phyloP scores from a whole-genome alignment of 1,140 invertebrate species.

The Delia radicum region DNA sequence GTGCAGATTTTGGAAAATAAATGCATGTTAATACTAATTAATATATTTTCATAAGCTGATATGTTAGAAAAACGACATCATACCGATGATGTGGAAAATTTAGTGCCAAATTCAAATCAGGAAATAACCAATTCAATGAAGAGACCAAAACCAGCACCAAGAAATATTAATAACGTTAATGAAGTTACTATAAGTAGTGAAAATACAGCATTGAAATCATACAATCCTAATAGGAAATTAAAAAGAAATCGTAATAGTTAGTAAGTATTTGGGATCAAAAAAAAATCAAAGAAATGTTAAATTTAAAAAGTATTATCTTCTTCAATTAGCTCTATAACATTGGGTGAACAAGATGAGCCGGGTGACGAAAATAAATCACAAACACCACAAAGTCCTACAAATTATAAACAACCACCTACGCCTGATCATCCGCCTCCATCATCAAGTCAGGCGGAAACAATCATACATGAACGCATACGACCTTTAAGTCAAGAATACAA shows the following conservation, averaged over 20 bases:
- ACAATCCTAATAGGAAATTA: conserved; percentile 54
- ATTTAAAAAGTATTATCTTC: not conserved
- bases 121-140: conserved; percentile 47
- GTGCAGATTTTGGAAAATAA: conserved; percentile 4
- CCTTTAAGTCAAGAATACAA: conserved; percentile 74
- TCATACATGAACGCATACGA: conserved; percentile 87
- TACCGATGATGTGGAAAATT: conserved; percentile 43
- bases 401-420: conserved; percentile 88
- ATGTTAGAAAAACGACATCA: conserved; percentile 49
- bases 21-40: not conserved
- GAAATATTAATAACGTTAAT: conserved; percentile 35
- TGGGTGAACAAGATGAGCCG: conserved; percentile 37
- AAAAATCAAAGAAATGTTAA: not conserved
- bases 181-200: conserved; percentile 46
- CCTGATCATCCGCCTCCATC: conserved; percentile 93
- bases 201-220: conserved; percentile 49
- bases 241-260: conserved; percentile 51
- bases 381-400: conserved; percentile 74
- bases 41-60: conserved; percentile 34
- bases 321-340: not conserved
- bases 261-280: conserved; percentile 29
- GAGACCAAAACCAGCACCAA: conserved; percentile 45
- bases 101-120: conserved; percentile 43
- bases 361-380: conserved; percentile 39
- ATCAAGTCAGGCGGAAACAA: conserved; percentile 83